phyloP scores from a whole-genome alignment of 2,797 vertebrate genomes.

The Scarus forsteni region DNA sequence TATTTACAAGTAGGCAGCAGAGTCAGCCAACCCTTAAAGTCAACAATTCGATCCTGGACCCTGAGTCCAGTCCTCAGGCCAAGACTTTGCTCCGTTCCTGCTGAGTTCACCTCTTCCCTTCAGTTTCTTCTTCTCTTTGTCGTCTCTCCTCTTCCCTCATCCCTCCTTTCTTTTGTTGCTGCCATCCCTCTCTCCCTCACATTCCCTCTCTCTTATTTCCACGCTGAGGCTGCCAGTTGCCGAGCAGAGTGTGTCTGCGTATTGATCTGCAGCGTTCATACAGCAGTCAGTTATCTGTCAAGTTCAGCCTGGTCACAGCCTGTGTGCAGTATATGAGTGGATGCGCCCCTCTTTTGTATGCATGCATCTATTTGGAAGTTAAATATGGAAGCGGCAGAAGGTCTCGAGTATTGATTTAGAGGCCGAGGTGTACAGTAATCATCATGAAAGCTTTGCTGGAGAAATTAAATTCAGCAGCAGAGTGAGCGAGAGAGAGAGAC shows the following conservation, averaged over 20 bases:
- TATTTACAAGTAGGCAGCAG: no score
- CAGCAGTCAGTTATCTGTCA: constrained; percentile 27
- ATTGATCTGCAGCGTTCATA: constrained; percentile 17
- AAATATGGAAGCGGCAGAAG: constrained; percentile 43
- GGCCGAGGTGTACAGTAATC: constrained; percentile 70
- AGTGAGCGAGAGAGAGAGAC: constrained; percentile 28
- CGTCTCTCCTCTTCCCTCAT: background rate
- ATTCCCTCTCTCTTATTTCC: constrained; percentile 17
- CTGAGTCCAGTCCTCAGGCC: constrained; percentile 1
- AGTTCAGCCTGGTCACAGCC: constrained; percentile 14
- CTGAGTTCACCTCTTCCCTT: constrained; percentile 1
- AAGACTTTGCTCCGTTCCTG: background rate
- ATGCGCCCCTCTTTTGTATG: constrained; percentile 16
- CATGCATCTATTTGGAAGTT: constrained; percentile 39
- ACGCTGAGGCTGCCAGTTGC: constrained; percentile 14
- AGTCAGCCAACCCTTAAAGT: no score
- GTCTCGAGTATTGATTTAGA: constrained; percentile 61
- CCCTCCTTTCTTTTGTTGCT: constrained; percentile 6
- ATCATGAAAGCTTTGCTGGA: constrained; percentile 69
- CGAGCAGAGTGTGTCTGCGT: constrained; percentile 13
- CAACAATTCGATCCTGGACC: no score
- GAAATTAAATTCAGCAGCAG: constrained; percentile 60
- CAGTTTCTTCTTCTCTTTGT: background rate
- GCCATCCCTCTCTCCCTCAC: background rate
- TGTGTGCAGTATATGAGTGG: background rate